Conservation (phyloP, 2,888 invertebrate species). For the Apocheima hispidaria region DNA sequence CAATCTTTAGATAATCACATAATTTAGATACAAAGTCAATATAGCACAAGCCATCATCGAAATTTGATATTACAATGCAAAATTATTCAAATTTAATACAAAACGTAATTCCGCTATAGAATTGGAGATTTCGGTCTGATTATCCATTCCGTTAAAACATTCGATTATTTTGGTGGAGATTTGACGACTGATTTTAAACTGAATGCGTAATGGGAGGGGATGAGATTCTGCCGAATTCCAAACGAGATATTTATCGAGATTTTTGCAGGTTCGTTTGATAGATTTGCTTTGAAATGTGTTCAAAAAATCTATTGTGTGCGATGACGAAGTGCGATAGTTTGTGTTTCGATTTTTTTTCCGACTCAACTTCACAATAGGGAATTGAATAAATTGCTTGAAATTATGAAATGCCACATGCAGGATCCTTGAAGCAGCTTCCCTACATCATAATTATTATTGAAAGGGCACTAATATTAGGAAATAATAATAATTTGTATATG, state of each 20-base stretch:
- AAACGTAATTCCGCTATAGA: slow-evolving; percentile 57
- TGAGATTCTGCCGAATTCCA: neutral
- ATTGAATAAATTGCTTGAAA: too few species aligned
- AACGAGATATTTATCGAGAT: neutral
- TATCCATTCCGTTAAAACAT: slow-evolving; percentile 56
- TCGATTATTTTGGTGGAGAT: slow-evolving; percentile 52
- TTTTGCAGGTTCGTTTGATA: neutral
- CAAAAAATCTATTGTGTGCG: neutral
- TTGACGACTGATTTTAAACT: slow-evolving; percentile 40
- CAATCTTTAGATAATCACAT: slow-evolving; percentile 22
- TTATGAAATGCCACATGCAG: too few species aligned
- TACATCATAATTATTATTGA: too few species aligned
- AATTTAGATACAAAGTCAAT: slow-evolving; percentile 25
- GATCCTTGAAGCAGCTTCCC: too few species aligned
- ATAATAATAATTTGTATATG: too few species aligned
- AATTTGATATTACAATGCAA: slow-evolving; percentile 57
- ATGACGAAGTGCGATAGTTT: too few species aligned
- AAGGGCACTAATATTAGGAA: too few species aligned
- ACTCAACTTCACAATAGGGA: too few species aligned
- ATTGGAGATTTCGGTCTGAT: slow-evolving; percentile 57
- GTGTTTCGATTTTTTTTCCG: too few species aligned
- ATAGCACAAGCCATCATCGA: slow-evolving; percentile 45
- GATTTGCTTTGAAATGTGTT: neutral
- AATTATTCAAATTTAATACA: slow-evolving; percentile 68
- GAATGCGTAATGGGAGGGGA: slow-evolving; percentile 31